Base-by-base conservation (phyloP, 2,113 vertebrate species). In the Corythornis madagascariensis region DNA sequence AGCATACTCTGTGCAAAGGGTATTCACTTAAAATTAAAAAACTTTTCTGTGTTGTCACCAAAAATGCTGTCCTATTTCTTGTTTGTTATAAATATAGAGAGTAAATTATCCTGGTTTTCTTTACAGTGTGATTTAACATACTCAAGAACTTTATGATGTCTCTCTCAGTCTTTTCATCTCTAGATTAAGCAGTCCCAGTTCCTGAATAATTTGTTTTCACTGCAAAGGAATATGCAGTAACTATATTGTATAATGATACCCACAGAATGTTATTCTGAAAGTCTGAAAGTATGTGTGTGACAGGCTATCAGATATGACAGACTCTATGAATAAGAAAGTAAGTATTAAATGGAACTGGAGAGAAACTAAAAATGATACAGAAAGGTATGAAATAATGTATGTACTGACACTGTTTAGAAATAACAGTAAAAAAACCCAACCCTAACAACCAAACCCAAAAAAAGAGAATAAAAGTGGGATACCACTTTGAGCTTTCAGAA, bases 131-230 rank as follows among this genome's bases (percentile, higher is more conserved):
- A 67, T 91, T 84, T 64, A 82, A 53, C 11, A 20, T 10, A 16
- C 24, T 48, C 7, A 15, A 60, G 28, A 89, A 52, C 31, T 71
- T 50, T 5, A 24, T 61, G 67, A 29, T 69, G 10, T 57, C 20
- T 91, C 10, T 43, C 19, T 57, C 15, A 43, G 35, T 33, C 79
- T 85, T 88, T 93, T 88, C 29, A 90, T 88, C 72, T 80, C 50
- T 13, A 56, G 60, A 55, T 50, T 57, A 60, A 82, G 47, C 55
- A 75, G 75, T 21, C 7, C 3, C 53, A 57, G n/a, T 22, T 89
- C 59, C 45, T 83, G 86, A 91, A 92, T 84, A 76, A 76, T 55
- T 89, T 81, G 79, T 24, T 89, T 93, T 70, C 20, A 7, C 14
- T 22, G n/a, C 35, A 70, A 52, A 88, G 45, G 33, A 38, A 65